Conservation (phyloP, 2,113 vertebrate genomes). For the Rhagologus leucostigma region DNA sequence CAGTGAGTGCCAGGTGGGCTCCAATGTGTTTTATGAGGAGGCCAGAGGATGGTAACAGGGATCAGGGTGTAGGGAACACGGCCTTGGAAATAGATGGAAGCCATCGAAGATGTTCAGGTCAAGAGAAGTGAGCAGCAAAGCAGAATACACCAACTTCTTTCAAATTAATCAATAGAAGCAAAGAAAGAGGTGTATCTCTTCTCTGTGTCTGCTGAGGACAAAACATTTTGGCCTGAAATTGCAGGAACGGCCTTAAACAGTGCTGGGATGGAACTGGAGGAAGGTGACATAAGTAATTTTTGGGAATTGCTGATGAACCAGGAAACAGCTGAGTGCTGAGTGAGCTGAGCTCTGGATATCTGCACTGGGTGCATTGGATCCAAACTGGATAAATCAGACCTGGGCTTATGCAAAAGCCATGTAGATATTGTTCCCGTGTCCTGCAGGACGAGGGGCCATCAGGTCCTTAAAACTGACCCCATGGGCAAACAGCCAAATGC, state of each 20-base stretch:
- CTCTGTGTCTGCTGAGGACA: neutral
- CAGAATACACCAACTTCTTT: neutral
- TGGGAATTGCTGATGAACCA: neutral
- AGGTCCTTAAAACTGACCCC: neutral
- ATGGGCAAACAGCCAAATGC: neutral
- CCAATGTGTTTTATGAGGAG: neutral
- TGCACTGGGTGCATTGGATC: neutral
- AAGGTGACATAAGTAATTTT: neutral
- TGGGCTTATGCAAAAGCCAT: neutral
- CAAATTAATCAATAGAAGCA: neutral
- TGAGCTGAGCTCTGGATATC: neutral
- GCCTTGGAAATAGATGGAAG: neutral
- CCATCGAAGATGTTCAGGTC: neutral
- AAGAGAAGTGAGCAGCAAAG: neutral
- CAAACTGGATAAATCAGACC: neutral
- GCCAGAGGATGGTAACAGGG: neutral
- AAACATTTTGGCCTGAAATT: neutral
- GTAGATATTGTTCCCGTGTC: neutral
- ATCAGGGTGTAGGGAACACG: neutral
- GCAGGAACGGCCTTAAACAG: neutral
- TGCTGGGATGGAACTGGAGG: neutral
- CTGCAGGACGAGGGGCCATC: neutral
- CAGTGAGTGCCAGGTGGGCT: neutral
- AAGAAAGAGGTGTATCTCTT: neutral
- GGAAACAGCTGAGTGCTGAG: accelerated